Evolutionary conservation across 2,113 vertebrate genomes (phyloP), one percentile per base, ranked within the genome.

Genomic region (Barnardius zonarius): DNA sequence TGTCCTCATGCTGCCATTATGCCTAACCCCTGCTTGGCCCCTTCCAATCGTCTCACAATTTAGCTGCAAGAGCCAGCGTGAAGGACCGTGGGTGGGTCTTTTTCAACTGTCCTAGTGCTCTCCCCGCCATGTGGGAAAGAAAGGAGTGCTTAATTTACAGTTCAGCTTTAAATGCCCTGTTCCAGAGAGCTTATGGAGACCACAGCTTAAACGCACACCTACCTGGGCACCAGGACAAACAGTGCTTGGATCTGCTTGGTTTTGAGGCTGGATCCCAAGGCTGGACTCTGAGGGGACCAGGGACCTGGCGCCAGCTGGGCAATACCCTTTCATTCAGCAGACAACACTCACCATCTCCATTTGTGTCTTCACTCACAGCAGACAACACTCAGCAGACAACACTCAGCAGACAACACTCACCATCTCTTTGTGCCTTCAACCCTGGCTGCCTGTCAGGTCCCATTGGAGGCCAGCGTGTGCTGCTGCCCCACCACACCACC

Each of bases 11-110:
- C 83, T 87, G 78, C 92, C 92, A 39, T 88, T 7, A 35, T 7
- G 22, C 57, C 91, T 91, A 52, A 96, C 92, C 96, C 73, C 86
- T 87, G 88, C 94, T 48, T 63, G 70, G 89, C 92, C 92, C 83
- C 88, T 95, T 81, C 43, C 93, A 66, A 15, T 67, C 37, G 7
- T 69, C 86, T 83, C 93, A 78, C 17, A 33, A 13, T 63, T 24
- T 18, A 63, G 86, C 92, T 79, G 79, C 66, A 10, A 67, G 46
- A 80, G 90, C 81, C 83, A 10, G 84, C 62, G 25, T 5, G 49
- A 19, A 30, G 37, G 78, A 95, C 64, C 3, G 7, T 20, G 85
- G 52, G 91, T 18, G 80, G 25, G 33, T 13, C 74, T 61, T 20
- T 7, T 37, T 7, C 23, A 68, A 41, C 33, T 9, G 2, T 66